Evolutionary conservation across 35 echinoderm and acorn worm species (phyloP).

Genomic region (Ophioderma brevispina): DNA sequence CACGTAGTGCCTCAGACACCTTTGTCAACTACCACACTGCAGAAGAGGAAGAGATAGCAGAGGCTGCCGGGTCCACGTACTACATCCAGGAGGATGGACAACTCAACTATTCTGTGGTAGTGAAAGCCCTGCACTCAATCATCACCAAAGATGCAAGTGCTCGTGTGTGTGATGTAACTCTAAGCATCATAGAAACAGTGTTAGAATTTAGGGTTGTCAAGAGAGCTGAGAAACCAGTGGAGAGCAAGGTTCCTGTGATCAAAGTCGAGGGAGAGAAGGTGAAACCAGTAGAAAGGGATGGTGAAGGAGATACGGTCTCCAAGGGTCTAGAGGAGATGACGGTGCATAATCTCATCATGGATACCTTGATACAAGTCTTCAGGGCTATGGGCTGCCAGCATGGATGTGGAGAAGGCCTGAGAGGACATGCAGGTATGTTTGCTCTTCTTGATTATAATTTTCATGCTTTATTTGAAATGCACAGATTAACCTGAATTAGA

Average conservation of each 20-base stretch:
- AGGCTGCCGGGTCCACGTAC: constrained; percentile 90
- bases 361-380: constrained; percentile 90
- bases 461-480: neutral
- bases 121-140: constrained; percentile 87
- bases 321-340: constrained; percentile 92
- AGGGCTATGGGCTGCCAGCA: constrained; percentile 91
- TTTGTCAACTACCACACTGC: constrained; percentile 87
- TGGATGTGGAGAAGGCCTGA: constrained; percentile 96
- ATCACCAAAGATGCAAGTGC: constrained; percentile 90
- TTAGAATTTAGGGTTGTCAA: constrained; percentile 94
- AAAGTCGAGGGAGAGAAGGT: constrained; percentile 95
- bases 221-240: constrained; percentile 68
- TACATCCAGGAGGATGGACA: constrained; percentile 97
- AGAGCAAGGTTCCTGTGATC: constrained; percentile 84
- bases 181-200: constrained; percentile 90
- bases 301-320: constrained; percentile 56
- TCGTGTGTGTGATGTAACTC: constrained; percentile 84
- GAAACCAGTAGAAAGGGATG: constrained; percentile 75
- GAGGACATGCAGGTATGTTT: constrained; percentile 93
- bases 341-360: constrained; percentile 95
- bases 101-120: constrained; percentile 87
- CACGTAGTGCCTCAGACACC: constrained; percentile 93
- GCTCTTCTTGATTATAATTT: no score
- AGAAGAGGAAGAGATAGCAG: constrained; percentile 87
- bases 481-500: neutral